These are phyloP conservation scores for Felis chaus DNA, from an alignment of 2,113 vertebrate species.

Conservation along the genomic window DNA sequence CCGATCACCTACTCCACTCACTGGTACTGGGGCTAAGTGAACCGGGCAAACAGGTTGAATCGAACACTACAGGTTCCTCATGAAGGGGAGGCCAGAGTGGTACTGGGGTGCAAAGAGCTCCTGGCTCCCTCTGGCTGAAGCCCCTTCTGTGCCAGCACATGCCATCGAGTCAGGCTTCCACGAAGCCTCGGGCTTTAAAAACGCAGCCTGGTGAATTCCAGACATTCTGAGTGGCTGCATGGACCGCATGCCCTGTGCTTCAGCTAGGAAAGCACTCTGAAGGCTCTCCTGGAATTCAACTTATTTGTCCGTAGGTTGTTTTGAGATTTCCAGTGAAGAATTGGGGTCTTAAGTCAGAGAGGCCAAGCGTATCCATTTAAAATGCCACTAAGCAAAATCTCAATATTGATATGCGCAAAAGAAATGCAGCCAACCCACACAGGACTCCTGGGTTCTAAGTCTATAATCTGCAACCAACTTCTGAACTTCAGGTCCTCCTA, in stretches of 20 bases:
- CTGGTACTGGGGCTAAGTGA: neutral
- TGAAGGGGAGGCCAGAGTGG: neutral
- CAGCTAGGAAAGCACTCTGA: neutral
- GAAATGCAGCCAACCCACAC: neutral
- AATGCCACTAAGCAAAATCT: constrained; percentile 33
- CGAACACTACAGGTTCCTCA: neutral
- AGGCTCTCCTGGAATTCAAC: constrained; percentile 51
- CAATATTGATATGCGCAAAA: neutral
- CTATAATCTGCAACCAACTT: neutral
- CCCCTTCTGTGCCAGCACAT: neutral
- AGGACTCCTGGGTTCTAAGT: neutral
- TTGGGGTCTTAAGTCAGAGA: neutral
- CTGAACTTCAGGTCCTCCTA: neutral
- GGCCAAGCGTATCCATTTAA: neutral
- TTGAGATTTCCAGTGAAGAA: constrained; percentile 38
- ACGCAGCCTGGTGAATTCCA: constrained; percentile 32
- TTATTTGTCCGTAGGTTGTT: constrained; percentile 59
- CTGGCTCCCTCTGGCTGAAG: accelerated
- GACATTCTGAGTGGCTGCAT: neutral
- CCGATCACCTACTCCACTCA: neutral
- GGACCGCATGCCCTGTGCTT: neutral
- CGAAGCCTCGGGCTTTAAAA: neutral
- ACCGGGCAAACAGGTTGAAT: neutral
- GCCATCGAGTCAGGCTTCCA: neutral
- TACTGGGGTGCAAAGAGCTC: neutral